Conservation (phyloP, 2,888 invertebrate genomes). For the Aquatica leii region DNA sequence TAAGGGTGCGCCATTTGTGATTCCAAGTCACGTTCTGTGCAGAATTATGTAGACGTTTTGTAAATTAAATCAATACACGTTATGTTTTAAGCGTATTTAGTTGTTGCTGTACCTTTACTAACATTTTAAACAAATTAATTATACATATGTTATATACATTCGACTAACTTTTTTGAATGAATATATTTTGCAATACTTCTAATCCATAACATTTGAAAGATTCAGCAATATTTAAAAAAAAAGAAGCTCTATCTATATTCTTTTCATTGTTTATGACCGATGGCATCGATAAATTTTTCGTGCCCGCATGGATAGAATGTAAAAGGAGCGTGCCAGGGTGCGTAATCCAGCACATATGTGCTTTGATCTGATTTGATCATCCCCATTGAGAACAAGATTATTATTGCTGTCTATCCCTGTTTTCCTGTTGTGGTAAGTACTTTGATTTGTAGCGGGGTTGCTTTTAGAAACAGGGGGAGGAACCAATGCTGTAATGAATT, state of each 20-base stretch:
- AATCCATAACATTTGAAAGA: neutral
- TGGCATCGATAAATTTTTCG: conserved; percentile 24
- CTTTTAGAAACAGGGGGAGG: conserved; percentile 46
- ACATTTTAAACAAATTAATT: no score
- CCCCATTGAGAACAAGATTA: conserved; percentile 49
- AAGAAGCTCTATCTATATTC: conserved; percentile 19
- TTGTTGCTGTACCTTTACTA: no score
- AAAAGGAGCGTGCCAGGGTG: conserved; percentile 35
- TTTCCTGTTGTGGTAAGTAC: conserved; percentile 37
- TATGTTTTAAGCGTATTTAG: no score
- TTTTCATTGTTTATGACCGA: conserved; percentile 28
- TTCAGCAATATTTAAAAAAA: conserved; percentile 19
- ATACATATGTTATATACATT: no score
- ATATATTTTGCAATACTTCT: neutral
- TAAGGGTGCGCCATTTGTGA: no score
- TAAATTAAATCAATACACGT: no score
- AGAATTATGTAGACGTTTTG: no score
- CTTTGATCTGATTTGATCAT: conserved; percentile 55
- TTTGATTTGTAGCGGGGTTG: conserved; percentile 50
- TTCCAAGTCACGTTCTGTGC: no score
- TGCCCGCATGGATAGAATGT: conserved; percentile 35
- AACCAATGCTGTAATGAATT: conserved; percentile 50
- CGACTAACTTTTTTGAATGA: no score
- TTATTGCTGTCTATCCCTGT: conserved; percentile 48
- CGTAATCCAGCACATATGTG: conserved; percentile 54